These are phyloP conservation scores for Clistopyga incitator DNA, from an alignment of 2,888 invertebrate genomes.

Conservation along the genomic window DNA sequence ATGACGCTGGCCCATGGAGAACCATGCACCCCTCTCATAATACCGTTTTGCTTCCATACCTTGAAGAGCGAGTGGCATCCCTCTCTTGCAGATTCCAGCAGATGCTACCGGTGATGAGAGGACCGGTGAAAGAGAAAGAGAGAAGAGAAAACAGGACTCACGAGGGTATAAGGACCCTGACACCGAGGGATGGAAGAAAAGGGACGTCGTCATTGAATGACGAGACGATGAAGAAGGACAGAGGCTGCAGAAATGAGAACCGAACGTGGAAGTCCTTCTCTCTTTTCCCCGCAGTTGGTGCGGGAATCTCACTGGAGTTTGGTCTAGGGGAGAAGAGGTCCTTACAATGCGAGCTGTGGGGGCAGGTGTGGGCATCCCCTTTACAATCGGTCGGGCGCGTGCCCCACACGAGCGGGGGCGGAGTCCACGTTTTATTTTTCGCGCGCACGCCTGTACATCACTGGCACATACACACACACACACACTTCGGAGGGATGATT, in stretches of 20 bases:
- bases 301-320: slow-evolving; percentile 72
- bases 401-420: slow-evolving; percentile 84
- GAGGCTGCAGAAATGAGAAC: slow-evolving; percentile 15
- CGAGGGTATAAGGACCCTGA: slow-evolving; percentile 50
- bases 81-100: slow-evolving; percentile 81
- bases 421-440: slow-evolving; percentile 72
- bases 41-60: slow-evolving; percentile 49
- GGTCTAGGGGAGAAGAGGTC: slow-evolving; percentile 77
- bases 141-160: slow-evolving; percentile 35
- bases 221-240: slow-evolving; percentile 30
- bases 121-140: slow-evolving; percentile 24
- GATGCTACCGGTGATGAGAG: slow-evolving; percentile 75
- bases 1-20: slow-evolving; percentile 48
- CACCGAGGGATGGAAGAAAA: slow-evolving; percentile 19
- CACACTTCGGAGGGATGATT: slow-evolving; percentile 19
- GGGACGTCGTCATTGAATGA: slow-evolving; percentile 13
- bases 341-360: slow-evolving; percentile 77
- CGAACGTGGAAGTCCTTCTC: slow-evolving; percentile 11
- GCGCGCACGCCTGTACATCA: slow-evolving; percentile 48
- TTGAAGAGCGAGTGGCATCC: slow-evolving; percentile 65
- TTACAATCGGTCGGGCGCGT: slow-evolving; percentile 80
- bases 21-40: slow-evolving; percentile 45
- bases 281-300: not conserved
- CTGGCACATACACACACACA: too few relatives aligned
- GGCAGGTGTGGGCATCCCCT: slow-evolving; percentile 82